Evolutionary conservation across 2,797 vertebrate genomes (phyloP).

Genomic region (Pterois miles): DNA sequence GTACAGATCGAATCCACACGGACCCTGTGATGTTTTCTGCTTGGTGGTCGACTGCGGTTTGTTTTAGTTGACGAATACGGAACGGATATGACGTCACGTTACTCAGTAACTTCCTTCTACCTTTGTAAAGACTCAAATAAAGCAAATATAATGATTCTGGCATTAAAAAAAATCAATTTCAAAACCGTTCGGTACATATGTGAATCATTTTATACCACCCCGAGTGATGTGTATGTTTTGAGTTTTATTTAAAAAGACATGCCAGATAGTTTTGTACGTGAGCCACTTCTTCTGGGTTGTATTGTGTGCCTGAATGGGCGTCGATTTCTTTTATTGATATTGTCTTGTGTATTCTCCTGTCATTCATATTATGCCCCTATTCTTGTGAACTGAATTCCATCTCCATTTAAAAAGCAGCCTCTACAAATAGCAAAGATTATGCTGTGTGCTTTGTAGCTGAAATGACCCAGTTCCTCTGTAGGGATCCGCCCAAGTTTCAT

Average conservation of each 20-base stretch:
- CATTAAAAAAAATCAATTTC: too few species aligned
- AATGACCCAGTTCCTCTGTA: conserved; percentile 7
- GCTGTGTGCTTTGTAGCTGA: not conserved
- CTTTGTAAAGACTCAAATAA: too few species aligned
- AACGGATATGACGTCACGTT: not conserved
- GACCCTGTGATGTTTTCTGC: not conserved
- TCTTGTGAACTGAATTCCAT: not conserved
- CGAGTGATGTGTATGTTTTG: not conserved
- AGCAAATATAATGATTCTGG: not conserved
- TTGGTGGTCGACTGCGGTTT: not conserved
- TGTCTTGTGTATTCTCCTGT: not conserved
- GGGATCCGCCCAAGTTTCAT: conserved; percentile 23
- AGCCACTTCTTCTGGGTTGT: not conserved
- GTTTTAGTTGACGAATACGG: not conserved
- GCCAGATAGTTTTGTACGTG: not conserved
- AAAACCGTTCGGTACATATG: not conserved
- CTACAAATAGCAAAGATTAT: not conserved
- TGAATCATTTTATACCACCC: not conserved
- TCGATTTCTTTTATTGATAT: not conserved
- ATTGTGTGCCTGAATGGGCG: not conserved
- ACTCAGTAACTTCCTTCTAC: not conserved
- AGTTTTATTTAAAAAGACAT: not conserved
- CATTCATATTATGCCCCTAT: not conserved
- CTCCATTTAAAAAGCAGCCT: not conserved
- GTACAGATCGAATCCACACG: not conserved